Conservation (phyloP, 2,113 vertebrate species). For the Egretta garzetta region DNA sequence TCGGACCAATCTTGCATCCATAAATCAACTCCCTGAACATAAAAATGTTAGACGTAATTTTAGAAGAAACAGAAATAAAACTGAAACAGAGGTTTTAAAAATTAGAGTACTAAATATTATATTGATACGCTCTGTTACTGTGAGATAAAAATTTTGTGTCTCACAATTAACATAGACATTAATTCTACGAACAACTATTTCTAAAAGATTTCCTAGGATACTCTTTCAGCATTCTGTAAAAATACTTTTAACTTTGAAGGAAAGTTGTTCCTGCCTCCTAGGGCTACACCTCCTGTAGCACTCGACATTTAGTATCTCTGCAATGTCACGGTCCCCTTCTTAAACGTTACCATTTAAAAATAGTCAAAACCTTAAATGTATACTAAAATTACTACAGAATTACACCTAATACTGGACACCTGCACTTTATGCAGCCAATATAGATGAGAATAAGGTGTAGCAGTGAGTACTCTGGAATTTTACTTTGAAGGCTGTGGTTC, state of each 20-base stretch:
- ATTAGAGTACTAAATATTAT: background rate
- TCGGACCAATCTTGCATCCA: background rate
- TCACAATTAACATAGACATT: background rate
- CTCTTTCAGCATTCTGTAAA: background rate
- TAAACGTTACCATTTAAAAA: background rate
- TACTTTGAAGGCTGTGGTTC: background rate
- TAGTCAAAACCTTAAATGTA: background rate
- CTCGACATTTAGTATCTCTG: background rate
- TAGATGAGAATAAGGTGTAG: background rate
- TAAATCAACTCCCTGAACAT: background rate
- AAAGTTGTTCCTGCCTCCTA: fast-evolving
- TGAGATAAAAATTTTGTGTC: background rate
- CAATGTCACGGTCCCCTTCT: background rate
- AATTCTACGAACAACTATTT: background rate
- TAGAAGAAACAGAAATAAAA: background rate
- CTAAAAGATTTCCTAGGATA: background rate
- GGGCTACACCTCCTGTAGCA: background rate
- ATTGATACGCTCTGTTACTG: background rate
- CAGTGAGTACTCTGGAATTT: background rate
- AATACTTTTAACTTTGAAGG: background rate
- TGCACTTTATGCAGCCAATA: background rate
- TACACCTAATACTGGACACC: background rate
- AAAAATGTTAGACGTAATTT: background rate
- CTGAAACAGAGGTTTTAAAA: background rate
- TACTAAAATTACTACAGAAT: background rate